Conservation (phyloP, 1,140 invertebrate genomes). For the Acarapis woodi region DNA sequence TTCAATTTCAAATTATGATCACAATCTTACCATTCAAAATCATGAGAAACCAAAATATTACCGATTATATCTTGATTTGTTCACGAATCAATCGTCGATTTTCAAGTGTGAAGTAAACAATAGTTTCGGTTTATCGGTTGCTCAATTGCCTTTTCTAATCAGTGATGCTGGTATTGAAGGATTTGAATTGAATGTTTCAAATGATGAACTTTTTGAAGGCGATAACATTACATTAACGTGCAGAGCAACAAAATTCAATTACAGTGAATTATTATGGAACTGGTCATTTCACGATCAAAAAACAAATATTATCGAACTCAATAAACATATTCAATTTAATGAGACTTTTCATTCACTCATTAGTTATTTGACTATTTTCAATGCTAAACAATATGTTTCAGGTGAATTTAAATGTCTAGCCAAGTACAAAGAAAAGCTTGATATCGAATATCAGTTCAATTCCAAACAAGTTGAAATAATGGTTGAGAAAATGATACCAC, state of each 20-base stretch:
- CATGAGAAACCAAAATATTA: no score
- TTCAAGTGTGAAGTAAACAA: background rate
- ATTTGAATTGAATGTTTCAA: constrained; percentile 9
- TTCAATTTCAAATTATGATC: no score
- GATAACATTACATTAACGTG: constrained; percentile 10
- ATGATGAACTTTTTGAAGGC: constrained; percentile 10
- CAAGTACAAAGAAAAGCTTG: background rate
- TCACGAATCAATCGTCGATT: no score
- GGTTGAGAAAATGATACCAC: background rate
- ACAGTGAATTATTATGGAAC: constrained; percentile 9
- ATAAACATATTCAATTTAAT: background rate
- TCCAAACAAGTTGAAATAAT: background rate
- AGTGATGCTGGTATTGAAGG: constrained; percentile 6
- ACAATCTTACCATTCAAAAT: no score
- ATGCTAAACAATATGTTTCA: background rate
- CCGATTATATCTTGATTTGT: no score
- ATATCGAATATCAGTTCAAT: background rate
- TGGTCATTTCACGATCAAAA: background rate
- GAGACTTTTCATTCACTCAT: background rate
- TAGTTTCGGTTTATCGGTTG: background rate
- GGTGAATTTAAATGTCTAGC: background rate
- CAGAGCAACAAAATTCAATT: constrained; percentile 11
- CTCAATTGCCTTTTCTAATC: background rate
- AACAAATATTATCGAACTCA: background rate
- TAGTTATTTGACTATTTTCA: background rate